A percentile compares a stretch with the other conserved stretches of the same genome.
Evolutionary conservation across 1,140 invertebrate species (phyloP).

Genomic region (Anastrepha ludens): DNA sequence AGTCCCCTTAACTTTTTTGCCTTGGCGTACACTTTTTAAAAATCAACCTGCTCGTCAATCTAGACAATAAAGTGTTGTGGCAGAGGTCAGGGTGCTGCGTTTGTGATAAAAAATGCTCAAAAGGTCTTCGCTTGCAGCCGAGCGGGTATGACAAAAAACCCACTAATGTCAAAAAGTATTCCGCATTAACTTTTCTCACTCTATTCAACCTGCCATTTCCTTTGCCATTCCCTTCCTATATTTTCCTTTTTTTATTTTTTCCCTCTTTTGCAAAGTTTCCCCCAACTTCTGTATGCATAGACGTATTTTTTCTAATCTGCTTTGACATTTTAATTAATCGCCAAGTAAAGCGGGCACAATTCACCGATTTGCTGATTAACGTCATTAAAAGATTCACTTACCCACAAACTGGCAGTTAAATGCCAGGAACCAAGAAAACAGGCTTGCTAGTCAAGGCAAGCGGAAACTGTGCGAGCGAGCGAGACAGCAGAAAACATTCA

Average conservation of each 20-base stretch:
- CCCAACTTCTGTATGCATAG: background rate
- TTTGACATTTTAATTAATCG: conserved; percentile 49
- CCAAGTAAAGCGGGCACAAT: conserved; percentile 39
- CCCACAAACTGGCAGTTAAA: conserved; percentile 44
- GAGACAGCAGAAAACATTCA: background rate
- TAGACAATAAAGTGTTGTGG: background rate
- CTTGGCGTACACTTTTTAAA: background rate
- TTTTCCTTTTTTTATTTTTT: background rate
- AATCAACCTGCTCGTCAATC: background rate
- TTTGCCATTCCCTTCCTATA: background rate
- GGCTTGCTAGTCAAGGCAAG: background rate
- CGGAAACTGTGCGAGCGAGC: background rate
- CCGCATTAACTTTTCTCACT: background rate
- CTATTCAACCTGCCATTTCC: background rate
- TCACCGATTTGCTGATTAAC: conserved; percentile 50
- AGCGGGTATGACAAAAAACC: background rate
- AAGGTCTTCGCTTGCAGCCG: background rate
- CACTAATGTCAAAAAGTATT: background rate
- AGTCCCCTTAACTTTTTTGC: background rate
- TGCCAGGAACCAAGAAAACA: background rate
- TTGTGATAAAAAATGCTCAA: background rate
- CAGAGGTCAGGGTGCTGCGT: background rate
- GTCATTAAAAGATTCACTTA: conserved; percentile 39
- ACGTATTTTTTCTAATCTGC: conserved; percentile 7
- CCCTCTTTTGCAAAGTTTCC: background rate